phyloP scores from a whole-genome alignment of 2,113 vertebrate species.

The Nerophis lumbriciformis region DNA sequence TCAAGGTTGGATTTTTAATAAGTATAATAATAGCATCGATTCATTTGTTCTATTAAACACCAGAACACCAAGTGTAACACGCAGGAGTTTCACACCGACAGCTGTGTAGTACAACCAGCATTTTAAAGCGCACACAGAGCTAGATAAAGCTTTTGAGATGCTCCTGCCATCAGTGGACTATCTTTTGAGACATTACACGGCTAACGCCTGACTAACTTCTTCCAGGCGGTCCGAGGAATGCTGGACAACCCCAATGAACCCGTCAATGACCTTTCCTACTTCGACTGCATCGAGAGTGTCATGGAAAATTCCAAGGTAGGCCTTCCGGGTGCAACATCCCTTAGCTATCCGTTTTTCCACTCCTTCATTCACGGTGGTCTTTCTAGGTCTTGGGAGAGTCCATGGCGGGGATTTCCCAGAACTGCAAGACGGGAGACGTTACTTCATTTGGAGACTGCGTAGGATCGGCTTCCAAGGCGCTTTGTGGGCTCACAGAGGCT shows the following conservation, averaged over 20 bases:
- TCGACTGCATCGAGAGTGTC: constrained; percentile 96
- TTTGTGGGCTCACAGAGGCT: constrained; percentile 95
- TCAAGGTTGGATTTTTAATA: no score
- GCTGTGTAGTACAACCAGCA: no score
- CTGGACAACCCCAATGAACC: constrained; percentile 94
- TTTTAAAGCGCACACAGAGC: no score
- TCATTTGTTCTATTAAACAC: no score
- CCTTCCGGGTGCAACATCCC: neutral
- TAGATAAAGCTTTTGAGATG: no score
- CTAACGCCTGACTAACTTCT: neutral
- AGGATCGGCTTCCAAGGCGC: constrained; percentile 90
- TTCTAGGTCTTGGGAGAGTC: constrained; percentile 93
- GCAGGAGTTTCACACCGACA: no score
- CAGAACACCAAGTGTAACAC: no score
- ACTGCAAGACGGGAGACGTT: constrained; percentile 92
- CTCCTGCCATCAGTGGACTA: no score
- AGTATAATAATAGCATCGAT: no score
- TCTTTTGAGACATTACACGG: no score
- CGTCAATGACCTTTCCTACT: constrained; percentile 94
- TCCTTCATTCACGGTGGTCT: constrained; percentile 1
- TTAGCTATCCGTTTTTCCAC: neutral
- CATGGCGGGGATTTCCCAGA: constrained; percentile 97
- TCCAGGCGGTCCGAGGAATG: constrained; percentile 92
- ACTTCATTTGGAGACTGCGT: constrained; percentile 89
- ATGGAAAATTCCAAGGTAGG: constrained; percentile 99